These are phyloP conservation scores for Chaetodon trifasciatus DNA, from an alignment of 2,797 vertebrate species.

Conservation along the genomic window DNA sequence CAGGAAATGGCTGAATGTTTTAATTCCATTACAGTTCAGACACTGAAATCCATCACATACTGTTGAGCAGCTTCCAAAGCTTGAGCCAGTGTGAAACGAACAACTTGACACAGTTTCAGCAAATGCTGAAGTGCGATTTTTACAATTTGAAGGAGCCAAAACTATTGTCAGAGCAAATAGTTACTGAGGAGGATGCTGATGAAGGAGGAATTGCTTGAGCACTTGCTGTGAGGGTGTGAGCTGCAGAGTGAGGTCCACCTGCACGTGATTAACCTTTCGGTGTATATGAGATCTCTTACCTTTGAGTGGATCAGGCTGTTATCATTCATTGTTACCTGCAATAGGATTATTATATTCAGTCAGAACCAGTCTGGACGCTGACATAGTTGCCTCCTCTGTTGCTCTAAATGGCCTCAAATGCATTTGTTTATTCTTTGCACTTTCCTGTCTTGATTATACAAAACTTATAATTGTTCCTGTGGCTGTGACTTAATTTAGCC, in stretches of 20 bases:
- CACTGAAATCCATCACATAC: conserved; percentile 21
- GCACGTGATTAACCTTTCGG: background rate
- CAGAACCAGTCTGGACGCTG: background rate
- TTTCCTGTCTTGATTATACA: background rate
- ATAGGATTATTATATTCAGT: background rate
- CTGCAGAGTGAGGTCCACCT: background rate
- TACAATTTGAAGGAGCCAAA: conserved; percentile 37
- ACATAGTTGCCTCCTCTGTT: background rate
- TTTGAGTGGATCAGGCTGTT: background rate
- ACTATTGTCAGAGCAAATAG: conserved; percentile 29
- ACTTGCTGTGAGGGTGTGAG: background rate
- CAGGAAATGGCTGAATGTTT: conserved; percentile 6
- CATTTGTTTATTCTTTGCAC: background rate
- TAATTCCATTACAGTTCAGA: background rate
- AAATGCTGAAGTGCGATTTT: conserved; percentile 62
- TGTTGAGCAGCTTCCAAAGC: conserved; percentile 40
- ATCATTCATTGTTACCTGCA: background rate
- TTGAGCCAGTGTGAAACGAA: conserved; percentile 59
- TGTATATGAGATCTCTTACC: background rate
- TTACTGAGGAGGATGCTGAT: conserved; percentile 29
- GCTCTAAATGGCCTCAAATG: background rate
- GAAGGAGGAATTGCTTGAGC: conserved; percentile 6
- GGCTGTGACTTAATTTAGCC: no score
- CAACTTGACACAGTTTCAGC: conserved; percentile 55
- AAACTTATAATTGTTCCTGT: conserved; percentile 1